Evolutionary conservation across 1,140 invertebrate species (phyloP).

Genomic region (Nixonia krombeini): DNA sequence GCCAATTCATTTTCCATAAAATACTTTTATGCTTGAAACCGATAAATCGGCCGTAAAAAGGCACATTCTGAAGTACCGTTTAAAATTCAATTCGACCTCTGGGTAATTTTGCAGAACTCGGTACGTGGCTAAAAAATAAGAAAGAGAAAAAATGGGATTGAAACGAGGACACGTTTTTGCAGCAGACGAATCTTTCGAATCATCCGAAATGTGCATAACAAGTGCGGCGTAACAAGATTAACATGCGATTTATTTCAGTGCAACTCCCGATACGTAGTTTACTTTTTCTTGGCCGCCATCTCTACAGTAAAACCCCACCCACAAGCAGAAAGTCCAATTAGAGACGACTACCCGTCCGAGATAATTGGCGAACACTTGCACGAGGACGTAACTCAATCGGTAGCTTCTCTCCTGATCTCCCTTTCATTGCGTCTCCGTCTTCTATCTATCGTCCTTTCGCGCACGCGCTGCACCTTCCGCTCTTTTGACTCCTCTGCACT

Average conservation of each 20-base stretch:
- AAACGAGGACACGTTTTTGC: too few species aligned
- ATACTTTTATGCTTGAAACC: too few species aligned
- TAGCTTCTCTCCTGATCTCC: slow-evolving; percentile 43
- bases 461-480: slow-evolving; percentile 25
- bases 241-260: background rate
- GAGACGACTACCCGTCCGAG: slow-evolving; percentile 61
- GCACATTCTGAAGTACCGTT: too few species aligned
- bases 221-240: background rate
- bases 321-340: slow-evolving; percentile 65
- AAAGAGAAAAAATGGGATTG: too few species aligned
- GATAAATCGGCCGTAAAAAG: too few species aligned
- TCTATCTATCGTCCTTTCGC: slow-evolving; percentile 18
- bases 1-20: too few species aligned
- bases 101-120: too few species aligned
- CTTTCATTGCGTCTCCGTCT: slow-evolving; percentile 32
- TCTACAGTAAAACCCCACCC: slow-evolving; percentile 56
- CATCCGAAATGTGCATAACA: too few species aligned
- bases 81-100: too few species aligned
- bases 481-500: slow-evolving; percentile 17
- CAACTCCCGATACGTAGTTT: background rate
- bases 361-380: slow-evolving; percentile 64
- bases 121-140: too few species aligned
- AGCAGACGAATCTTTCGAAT: too few species aligned
- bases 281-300: slow-evolving; percentile 39
- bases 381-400: slow-evolving; percentile 61